Base-by-base conservation (phyloP, 2,113 vertebrate species). In the Nesogale talazaci region DNA sequence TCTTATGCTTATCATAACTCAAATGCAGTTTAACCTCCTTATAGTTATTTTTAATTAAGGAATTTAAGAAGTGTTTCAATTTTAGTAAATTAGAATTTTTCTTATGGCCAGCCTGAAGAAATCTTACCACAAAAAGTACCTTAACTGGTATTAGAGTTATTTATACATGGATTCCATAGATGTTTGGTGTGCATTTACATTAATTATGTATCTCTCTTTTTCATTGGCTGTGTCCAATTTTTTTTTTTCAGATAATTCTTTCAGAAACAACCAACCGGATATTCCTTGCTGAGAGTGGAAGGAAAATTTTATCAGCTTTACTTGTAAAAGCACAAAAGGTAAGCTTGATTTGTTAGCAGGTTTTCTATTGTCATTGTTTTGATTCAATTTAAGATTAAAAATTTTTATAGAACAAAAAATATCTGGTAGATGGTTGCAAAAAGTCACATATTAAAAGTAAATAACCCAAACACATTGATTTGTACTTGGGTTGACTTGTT, bases 311-410 rank as follows among this genome's bases (percentile, higher is more conserved):
- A 92, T 99, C 99, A 61, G 98, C 99, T 38, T 98, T 99, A 88
- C 99, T 99, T 86, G 97, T 98, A 34, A 99, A 98, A 98, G 99
- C 99, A 75, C 98, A 98, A 81, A 99, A 99, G 98, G 99, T 99
- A 97, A 97, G 94, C 83, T 74, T 67, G 4, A 87, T 95, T 96
- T 75, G 11, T 96, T 72, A 74, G 67, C 31, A 90, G 14, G 61
- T n/a, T 78, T 46, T 93, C 94, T 95, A 12, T 88, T 76, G 5
- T 77, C 79, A 9, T 75, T 94, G 29, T 63, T 89, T 89, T 29
- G n/a, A 0, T 88, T 90, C 76, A 91, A 27, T 23, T 46, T 74
- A 86, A 96, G 27, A 84, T 92, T 89, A 57, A 29, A 29, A 74
- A 36, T 86, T 94, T 80, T 86, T 63, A 61, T 76, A 67, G 3